A percentile compares a stretch with the other conserved stretches of the same genome.
Evolutionary conservation across 1,140 invertebrate genomes (phyloP).

Genomic region (Atta cephalotes): DNA sequence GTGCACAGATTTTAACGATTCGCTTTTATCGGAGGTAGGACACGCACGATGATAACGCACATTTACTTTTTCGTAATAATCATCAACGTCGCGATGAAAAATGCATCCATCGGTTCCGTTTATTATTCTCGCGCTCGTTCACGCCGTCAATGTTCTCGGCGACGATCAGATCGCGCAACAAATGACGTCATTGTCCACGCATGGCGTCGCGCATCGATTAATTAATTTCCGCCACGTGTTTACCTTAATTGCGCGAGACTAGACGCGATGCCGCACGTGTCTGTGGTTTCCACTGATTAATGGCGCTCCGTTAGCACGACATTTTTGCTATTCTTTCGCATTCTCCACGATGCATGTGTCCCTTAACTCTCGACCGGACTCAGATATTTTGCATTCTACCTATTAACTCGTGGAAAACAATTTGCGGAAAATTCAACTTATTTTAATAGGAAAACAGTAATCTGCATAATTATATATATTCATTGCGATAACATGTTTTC

Average conservation of each 20-base stretch:
- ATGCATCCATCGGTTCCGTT: background rate
- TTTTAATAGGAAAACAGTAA: background rate
- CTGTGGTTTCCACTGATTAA: constrained; percentile 59
- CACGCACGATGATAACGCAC: constrained; percentile 41
- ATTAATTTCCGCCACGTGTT: constrained; percentile 61
- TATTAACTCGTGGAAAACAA: constrained; percentile 31
- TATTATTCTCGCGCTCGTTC: constrained; percentile 1
- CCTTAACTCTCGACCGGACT: background rate
- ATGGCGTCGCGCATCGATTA: constrained; percentile 58
- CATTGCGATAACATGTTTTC: background rate
- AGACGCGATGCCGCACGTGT: constrained; percentile 50
- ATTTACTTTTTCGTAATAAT: constrained; percentile 42
- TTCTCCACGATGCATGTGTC: constrained; percentile 25
- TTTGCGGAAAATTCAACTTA: background rate
- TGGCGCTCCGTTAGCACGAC: constrained; percentile 33
- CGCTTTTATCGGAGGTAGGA: background rate
- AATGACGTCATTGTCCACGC: constrained; percentile 56
- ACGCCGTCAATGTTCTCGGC: background rate
- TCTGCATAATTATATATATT: background rate
- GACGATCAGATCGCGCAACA: constrained; percentile 30
- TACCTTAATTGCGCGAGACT: constrained; percentile 56
- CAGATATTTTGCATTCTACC: constrained; percentile 31
- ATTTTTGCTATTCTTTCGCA: constrained; percentile 47
- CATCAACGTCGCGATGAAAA: constrained; percentile 37
- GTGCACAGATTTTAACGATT: constrained; percentile 2